Conservation (phyloP, 2,797 vertebrate species). For the Philypnodon macrostomus region DNA sequence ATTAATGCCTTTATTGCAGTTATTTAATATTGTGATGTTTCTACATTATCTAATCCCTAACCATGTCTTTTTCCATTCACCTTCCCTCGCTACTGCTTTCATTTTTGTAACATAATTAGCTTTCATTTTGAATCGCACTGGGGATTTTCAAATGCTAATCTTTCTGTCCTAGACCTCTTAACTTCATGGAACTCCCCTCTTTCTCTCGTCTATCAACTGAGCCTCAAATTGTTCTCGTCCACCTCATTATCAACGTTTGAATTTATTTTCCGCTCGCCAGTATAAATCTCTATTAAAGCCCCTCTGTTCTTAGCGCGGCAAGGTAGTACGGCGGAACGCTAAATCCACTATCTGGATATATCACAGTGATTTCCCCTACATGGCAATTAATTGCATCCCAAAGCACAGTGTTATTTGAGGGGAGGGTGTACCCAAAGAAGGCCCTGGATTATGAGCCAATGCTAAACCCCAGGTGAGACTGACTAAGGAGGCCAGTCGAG, state of each 20-base stretch:
- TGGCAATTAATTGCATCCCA: constrained; percentile 81
- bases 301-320: constrained; percentile 72
- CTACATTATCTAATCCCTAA: constrained; percentile 51
- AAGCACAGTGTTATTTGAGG: constrained; percentile 73
- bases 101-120: constrained; percentile 79
- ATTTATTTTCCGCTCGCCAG: constrained; percentile 76
- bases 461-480: constrained; percentile 61
- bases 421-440: constrained; percentile 67
- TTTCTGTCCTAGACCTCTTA: constrained; percentile 86
- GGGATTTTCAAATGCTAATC: constrained; percentile 81
- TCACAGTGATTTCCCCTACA: constrained; percentile 75
- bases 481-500: constrained; percentile 51
- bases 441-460: constrained; percentile 66
- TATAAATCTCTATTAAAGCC: constrained; percentile 88
- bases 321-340: constrained; percentile 68
- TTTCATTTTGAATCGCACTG: constrained; percentile 74
- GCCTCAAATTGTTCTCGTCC: constrained; percentile 84
- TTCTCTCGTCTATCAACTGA: constrained; percentile 70
- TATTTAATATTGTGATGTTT: too few relatives aligned
- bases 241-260: constrained; percentile 86
- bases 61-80: constrained; percentile 37
- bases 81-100: constrained; percentile 48
- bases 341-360: constrained; percentile 79
- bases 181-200: constrained; percentile 70
- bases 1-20: too few relatives aligned